These are phyloP conservation scores for Pseudocheirus occidentalis DNA, from an alignment of 2,797 vertebrate genomes.

Conservation along the genomic window DNA sequence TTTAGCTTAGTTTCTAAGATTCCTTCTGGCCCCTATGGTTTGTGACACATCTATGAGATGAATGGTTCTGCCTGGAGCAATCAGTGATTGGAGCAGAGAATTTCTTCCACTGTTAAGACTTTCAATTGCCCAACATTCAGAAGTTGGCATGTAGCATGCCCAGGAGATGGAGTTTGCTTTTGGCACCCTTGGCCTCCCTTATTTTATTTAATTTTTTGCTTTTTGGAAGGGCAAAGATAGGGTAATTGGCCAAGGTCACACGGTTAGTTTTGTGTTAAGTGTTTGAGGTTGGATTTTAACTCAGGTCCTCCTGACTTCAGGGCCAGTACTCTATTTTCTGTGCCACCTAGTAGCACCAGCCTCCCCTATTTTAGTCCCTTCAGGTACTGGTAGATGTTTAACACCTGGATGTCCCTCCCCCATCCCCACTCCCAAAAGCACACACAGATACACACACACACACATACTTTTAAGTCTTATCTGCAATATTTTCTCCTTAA, in stretches of 20 bases:
- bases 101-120: not conserved
- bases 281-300: no score
- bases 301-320: no score
- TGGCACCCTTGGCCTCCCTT: not conserved
- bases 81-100: no score
- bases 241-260: no score
- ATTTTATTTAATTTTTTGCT: no score
- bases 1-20: not conserved
- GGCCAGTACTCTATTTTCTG: no score
- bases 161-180: not conserved
- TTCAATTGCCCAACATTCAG: not conserved
- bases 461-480: not conserved
- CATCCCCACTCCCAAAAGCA: not conserved
- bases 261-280: no score
- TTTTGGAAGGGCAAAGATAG: no score
- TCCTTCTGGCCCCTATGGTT: not conserved
- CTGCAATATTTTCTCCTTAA: not conserved
- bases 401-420: not conserved
- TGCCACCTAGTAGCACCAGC: no score
- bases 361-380: not conserved
- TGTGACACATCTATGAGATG: not conserved
- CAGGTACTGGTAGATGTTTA: not conserved
- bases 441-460: not conserved
- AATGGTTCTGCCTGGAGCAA: not conserved
- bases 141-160: not conserved